These are phyloP conservation scores for Muscidifurax raptorellus DNA, from an alignment of 1,140 invertebrate genomes.

Conservation along the genomic window DNA sequence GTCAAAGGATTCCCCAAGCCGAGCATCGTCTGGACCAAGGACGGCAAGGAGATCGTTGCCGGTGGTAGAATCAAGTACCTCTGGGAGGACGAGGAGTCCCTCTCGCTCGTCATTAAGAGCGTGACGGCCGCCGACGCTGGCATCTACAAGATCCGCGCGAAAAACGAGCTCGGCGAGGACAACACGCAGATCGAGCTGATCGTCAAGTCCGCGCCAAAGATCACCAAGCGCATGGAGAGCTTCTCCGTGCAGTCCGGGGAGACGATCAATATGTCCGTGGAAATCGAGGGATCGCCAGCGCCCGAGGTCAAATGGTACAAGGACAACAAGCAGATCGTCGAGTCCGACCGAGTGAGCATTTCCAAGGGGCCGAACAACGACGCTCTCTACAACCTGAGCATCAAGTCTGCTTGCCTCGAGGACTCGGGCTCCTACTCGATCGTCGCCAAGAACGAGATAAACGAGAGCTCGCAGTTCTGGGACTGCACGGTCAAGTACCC, in stretches of 20 bases:
- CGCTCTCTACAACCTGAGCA: slow-evolving; percentile 85
- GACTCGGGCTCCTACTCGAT: slow-evolving; percentile 96
- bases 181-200: slow-evolving; percentile 83
- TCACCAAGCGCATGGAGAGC: slow-evolving; percentile 87
- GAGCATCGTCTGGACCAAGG: slow-evolving; percentile 91
- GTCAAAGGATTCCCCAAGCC: slow-evolving; percentile 97
- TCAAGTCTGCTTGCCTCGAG: slow-evolving; percentile 87
- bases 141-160: slow-evolving; percentile 87
- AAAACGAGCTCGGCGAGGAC: slow-evolving; percentile 92
- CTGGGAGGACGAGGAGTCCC: slow-evolving; percentile 94
- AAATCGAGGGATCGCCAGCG: slow-evolving; percentile 89
- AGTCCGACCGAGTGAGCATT: slow-evolving; percentile 83
- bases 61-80: slow-evolving; percentile 89
- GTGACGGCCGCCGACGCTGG: slow-evolving; percentile 89
- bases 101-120: slow-evolving; percentile 93
- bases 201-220: slow-evolving; percentile 89
- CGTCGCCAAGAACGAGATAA: slow-evolving; percentile 91
- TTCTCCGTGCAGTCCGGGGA: slow-evolving; percentile 82
- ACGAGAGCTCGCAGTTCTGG: slow-evolving; percentile 91
- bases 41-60: slow-evolving; percentile 87
- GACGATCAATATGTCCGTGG: slow-evolving; percentile 83
- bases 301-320: slow-evolving; percentile 91
- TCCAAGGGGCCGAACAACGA: slow-evolving; percentile 81
- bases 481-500: slow-evolving; percentile 86
- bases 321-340: slow-evolving; percentile 85